Conservation (phyloP, 2,113 vertebrate species). For the Dermatemys mawii region DNA sequence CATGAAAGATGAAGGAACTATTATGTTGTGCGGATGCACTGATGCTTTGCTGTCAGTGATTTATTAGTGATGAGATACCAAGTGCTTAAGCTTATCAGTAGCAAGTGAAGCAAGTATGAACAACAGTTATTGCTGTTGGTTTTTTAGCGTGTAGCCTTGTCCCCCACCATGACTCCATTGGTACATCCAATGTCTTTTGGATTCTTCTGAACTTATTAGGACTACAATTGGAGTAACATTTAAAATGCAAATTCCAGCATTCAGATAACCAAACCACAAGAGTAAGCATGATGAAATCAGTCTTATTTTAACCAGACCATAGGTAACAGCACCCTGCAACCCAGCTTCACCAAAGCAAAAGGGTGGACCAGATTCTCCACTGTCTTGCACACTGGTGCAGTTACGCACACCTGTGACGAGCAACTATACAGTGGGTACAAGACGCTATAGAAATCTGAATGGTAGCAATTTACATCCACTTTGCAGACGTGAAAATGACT, state of each 20-base stretch:
- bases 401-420: not conserved
- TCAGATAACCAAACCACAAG: not conserved
- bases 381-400: not conserved
- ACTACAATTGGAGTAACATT: not conserved
- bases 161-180: not conserved
- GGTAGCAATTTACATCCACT: not conserved
- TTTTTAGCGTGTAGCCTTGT: slow-evolving; percentile 16
- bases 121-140: not conserved
- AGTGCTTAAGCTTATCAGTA: slow-evolving; percentile 7
- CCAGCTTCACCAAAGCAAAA: slow-evolving; percentile 8
- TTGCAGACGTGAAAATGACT: not conserved
- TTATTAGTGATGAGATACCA: slow-evolving; percentile 47
- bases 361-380: slow-evolving; percentile 7
- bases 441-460: not conserved
- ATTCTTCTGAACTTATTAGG: not conserved
- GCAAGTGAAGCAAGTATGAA: slow-evolving; percentile 5
- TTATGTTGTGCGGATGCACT: slow-evolving; percentile 16
- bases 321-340: slow-evolving; percentile 20
- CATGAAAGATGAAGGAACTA: slow-evolving; percentile 51
- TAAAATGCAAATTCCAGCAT: not conserved
- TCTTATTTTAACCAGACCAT: not conserved
- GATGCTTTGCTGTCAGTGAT: slow-evolving; percentile 35
- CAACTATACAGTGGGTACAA: not conserved
- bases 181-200: not conserved
- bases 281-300: not conserved